These are phyloP conservation scores for Arothron firmamentum DNA, from an alignment of 2,113 vertebrate species.

Conservation along the genomic window DNA sequence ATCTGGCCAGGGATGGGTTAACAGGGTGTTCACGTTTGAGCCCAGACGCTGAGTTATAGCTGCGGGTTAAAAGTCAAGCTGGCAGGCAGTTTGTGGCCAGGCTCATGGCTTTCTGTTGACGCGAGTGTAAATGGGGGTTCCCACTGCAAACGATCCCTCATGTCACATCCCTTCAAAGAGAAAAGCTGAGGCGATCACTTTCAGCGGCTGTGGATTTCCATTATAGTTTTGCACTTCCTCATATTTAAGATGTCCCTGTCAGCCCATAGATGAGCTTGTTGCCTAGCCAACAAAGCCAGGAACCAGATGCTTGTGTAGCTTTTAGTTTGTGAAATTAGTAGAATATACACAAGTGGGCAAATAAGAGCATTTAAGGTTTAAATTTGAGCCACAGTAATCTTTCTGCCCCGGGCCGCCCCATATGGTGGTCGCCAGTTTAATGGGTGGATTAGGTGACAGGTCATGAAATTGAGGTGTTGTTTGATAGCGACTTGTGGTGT, in stretches of 20 bases:
- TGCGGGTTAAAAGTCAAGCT: constrained; percentile 57
- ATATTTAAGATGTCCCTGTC: constrained; percentile 40
- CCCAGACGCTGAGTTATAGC: constrained; percentile 36
- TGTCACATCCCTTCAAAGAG: constrained; percentile 50
- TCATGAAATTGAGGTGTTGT: constrained; percentile 1
- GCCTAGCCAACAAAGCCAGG: constrained; percentile 28
- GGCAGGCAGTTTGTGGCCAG: constrained; percentile 41
- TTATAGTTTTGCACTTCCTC: constrained; percentile 38
- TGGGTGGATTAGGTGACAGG: constrained; percentile 32
- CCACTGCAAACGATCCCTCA: constrained; percentile 41
- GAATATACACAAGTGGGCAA: constrained; percentile 35
- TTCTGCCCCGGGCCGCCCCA: neutral
- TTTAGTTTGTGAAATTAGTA: constrained; percentile 6
- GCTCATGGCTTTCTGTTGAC: constrained; percentile 35
- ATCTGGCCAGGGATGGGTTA: constrained; percentile 39
- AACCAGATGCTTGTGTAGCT: constrained; percentile 28
- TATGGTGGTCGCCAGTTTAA: constrained; percentile 12
- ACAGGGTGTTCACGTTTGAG: constrained; percentile 23
- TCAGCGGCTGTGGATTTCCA: constrained; percentile 13
- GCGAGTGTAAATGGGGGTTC: constrained; percentile 36
- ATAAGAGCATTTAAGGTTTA: constrained; percentile 43
- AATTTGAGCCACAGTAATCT: constrained; percentile 41
- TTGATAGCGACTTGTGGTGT: constrained; percentile 23
- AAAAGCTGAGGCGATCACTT: constrained; percentile 40
- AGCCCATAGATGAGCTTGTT: constrained; percentile 17